These are phyloP conservation scores for Girardinichthys multiradiatus DNA, from an alignment of 2,113 vertebrate genomes.

Conservation along the genomic window DNA sequence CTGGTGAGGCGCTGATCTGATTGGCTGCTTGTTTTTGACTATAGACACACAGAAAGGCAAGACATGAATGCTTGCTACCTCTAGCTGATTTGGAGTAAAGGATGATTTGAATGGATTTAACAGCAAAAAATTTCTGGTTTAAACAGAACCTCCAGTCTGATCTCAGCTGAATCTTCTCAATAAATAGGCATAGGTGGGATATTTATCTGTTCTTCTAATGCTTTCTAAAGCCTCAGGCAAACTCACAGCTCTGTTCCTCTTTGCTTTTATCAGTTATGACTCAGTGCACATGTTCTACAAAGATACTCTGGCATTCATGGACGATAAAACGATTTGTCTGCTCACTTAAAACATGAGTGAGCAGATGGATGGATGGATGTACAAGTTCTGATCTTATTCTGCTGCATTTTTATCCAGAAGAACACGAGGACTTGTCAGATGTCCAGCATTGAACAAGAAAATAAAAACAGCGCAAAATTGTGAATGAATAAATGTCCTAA, in stretches of 20 bases:
- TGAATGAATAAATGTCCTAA: not conserved
- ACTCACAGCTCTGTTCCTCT: not conserved
- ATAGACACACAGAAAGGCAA: constrained; percentile 65
- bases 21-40: constrained; percentile 71
- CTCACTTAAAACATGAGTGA: too few relatives aligned
- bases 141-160: not conserved
- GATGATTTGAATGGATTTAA: not conserved
- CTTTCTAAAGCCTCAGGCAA: not conserved
- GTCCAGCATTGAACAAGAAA: not conserved
- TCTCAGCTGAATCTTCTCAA: not conserved
- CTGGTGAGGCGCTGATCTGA: constrained; percentile 69
- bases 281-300: too few relatives aligned
- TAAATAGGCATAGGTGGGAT: not conserved
- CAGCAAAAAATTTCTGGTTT: not conserved
- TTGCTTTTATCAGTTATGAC: not conserved
- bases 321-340: not conserved
- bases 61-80: constrained; percentile 10
- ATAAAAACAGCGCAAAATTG: not conserved
- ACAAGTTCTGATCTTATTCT: not conserved
- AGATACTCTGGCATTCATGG: not conserved
- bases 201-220: not conserved
- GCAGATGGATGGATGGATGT: too few relatives aligned
- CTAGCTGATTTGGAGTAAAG: not conserved
- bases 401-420: not conserved
- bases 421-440: not conserved